These are phyloP conservation scores for Euphysa ruthae DNA, from an alignment of 30 jellyfish, hydroid and myxozoan genomes.

Conservation along the genomic window DNA sequence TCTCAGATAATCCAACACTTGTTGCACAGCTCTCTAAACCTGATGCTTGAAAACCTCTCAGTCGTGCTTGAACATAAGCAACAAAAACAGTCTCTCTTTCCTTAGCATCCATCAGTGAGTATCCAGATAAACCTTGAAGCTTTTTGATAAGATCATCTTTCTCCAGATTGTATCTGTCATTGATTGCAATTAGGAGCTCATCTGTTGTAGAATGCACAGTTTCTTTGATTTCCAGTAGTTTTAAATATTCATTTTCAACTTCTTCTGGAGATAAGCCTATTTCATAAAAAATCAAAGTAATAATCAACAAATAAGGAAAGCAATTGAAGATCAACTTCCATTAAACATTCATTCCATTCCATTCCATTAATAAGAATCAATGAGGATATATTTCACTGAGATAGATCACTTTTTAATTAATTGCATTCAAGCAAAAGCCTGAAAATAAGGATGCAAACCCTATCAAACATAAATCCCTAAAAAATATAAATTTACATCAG, in stretches of 20 bases:
- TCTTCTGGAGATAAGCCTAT: slow-evolving; percentile 60
- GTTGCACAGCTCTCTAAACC: slow-evolving; percentile 50
- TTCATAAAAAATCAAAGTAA: not conserved
- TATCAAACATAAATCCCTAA: no score
- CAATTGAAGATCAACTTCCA: no score
- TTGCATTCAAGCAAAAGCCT: no score
- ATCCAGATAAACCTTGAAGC: slow-evolving; percentile 59
- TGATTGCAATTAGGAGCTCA: slow-evolving; percentile 29
- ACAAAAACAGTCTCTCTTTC: slow-evolving; percentile 55
- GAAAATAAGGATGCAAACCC: no score
- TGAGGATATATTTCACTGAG: no score
- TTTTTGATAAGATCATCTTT: slow-evolving; percentile 37
- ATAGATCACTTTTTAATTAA: no score
- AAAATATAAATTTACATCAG: no score
- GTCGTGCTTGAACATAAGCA: slow-evolving; percentile 31
- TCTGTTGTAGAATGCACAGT: slow-evolving; percentile 50
- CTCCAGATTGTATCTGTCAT: slow-evolving; percentile 37
- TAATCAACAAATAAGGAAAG: no score
- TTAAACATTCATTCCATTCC: no score
- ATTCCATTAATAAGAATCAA: no score
- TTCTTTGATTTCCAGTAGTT: slow-evolving; percentile 38
- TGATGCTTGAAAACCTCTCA: slow-evolving; percentile 56
- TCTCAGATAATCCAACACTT: slow-evolving; percentile 64
- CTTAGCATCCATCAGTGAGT: slow-evolving; percentile 36
- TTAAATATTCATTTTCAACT: slow-evolving; percentile 45